These are phyloP conservation scores for Tyrophagus putrescentiae DNA, from an alignment of 1,140 invertebrate species.

Conservation along the genomic window DNA sequence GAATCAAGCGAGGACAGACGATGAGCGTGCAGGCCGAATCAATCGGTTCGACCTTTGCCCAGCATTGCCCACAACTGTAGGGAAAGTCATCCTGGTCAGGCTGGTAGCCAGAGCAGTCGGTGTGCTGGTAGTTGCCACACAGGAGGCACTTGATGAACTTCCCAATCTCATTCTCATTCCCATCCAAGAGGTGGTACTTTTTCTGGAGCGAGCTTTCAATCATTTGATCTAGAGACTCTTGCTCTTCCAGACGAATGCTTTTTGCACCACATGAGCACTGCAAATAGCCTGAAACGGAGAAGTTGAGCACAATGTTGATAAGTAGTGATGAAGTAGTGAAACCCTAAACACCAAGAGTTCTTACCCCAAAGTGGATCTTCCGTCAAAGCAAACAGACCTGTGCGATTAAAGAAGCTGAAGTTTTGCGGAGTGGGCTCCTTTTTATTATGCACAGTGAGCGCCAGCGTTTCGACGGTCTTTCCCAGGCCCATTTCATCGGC, in stretches of 20 bases:
- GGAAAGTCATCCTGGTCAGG: conserved; percentile 28
- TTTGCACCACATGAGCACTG: conserved; percentile 28
- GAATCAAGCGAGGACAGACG: conserved; percentile 51
- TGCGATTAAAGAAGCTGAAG: background rate
- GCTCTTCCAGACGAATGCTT: background rate
- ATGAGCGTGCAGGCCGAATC: conserved; percentile 51
- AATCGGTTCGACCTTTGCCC: conserved; percentile 37
- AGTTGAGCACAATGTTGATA: background rate
- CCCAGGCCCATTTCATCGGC: conserved; percentile 73
- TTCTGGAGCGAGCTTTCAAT: background rate
- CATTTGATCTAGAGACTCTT: background rate
- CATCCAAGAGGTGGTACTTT: conserved; percentile 23
- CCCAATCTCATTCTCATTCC: too few relatives aligned
- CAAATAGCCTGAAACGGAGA: conserved; percentile 15
- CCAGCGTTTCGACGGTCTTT: conserved; percentile 61
- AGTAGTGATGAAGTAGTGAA: too few relatives aligned
- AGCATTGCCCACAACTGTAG: conserved; percentile 50
- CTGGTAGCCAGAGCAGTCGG: conserved; percentile 44
- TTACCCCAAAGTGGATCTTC: background rate
- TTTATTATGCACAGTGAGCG: conserved; percentile 47
- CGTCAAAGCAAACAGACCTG: background rate
- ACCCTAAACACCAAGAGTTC: background rate
- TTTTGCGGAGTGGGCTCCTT: conserved; percentile 23
- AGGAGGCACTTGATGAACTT: conserved; percentile 37
- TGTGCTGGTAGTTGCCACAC: conserved; percentile 46